Conservation (phyloP, 2,888 invertebrate genomes). For the Timema cristinae region DNA sequence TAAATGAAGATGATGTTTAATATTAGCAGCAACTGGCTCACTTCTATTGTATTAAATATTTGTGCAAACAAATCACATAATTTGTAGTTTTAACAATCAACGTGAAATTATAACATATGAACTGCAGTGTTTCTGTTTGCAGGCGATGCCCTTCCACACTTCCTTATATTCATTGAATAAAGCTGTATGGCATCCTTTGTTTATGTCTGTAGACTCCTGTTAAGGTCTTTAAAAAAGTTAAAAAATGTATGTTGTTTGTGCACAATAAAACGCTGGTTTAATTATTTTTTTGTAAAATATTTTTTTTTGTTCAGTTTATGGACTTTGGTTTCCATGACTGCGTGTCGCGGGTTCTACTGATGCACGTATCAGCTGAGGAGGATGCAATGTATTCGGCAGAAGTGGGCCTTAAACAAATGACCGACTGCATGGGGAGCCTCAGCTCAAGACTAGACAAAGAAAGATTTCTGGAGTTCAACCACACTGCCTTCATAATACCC, state of each 20-base stretch:
- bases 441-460: constrained; percentile 85
- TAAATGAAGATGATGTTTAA: too few relatives aligned
- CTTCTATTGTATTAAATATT: too few relatives aligned
- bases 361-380: constrained; percentile 79
- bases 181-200: too few relatives aligned
- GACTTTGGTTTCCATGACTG: constrained; percentile 95
- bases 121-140: too few relatives aligned
- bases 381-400: constrained; percentile 68
- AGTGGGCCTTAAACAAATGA: constrained; percentile 64
- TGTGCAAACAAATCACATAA: too few relatives aligned
- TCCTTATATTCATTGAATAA: too few relatives aligned
- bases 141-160: too few relatives aligned
- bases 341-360: constrained; percentile 74
- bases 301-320: constrained; percentile 62
- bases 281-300: neutral
- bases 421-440: constrained; percentile 66
- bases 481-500: constrained; percentile 82
- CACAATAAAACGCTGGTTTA: neutral
- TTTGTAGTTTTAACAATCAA: too few relatives aligned
- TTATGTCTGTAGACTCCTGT: too few relatives aligned
- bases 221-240: too few relatives aligned
- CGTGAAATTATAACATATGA: too few relatives aligned
- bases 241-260: neutral
- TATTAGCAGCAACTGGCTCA: too few relatives aligned
- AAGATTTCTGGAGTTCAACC: constrained; percentile 83